These are phyloP conservation scores for Paraescarpia echinospica DNA, from an alignment of 1,140 invertebrate genomes.

Conservation along the genomic window DNA sequence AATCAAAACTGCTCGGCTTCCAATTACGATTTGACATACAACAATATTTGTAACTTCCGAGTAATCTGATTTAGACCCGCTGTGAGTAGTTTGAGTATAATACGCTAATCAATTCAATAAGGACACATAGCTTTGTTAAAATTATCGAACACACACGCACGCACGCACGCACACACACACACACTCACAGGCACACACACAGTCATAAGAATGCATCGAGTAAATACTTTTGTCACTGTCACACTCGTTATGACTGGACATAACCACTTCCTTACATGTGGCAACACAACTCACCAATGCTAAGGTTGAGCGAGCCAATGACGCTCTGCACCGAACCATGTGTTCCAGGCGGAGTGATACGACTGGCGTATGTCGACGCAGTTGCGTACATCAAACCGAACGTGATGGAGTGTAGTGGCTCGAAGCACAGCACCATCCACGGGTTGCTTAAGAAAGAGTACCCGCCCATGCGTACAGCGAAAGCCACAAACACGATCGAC, in stretches of 20 bases:
- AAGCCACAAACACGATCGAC: conserved; percentile 76
- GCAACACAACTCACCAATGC: conserved; percentile 9
- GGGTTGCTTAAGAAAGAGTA: conserved; percentile 80
- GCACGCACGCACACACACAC: no score
- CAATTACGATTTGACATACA: no score
- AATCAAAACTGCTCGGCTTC: no score
- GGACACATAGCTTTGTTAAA: no score
- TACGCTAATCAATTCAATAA: no score
- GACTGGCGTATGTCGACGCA: conserved; percentile 85
- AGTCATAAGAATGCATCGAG: not conserved
- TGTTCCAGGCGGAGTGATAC: conserved; percentile 79
- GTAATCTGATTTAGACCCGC: no score
- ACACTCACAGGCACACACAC: no score
- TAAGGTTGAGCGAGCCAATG: conserved; percentile 70
- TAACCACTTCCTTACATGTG: no score
- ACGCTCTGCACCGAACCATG: conserved; percentile 83
- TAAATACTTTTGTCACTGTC: not conserved
- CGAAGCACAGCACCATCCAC: conserved; percentile 78
- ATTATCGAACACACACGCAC: no score
- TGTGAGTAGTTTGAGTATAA: no score
- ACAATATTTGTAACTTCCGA: no score
- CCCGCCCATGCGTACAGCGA: conserved; percentile 74
- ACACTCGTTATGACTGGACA: not conserved
- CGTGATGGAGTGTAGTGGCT: conserved; percentile 82
- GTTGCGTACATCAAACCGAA: conserved; percentile 87